phyloP scores from a whole-genome alignment of 2,797 vertebrate genomes.

The Sebastes reedi region DNA sequence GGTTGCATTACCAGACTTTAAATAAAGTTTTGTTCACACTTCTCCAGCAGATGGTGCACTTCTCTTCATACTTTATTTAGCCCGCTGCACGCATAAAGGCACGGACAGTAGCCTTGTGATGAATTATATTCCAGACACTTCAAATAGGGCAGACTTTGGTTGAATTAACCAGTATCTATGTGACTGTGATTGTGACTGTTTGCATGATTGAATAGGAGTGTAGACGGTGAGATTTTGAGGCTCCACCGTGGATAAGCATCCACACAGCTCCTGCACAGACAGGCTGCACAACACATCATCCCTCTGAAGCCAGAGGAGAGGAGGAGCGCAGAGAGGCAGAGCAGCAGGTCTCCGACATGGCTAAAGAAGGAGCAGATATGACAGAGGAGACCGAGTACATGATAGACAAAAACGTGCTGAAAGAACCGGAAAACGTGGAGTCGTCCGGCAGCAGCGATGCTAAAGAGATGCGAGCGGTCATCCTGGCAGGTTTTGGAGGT shows the following conservation, averaged over 20 bases:
- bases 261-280: constrained; percentile 16
- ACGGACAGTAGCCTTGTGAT: fast-evolving
- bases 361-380: constrained; percentile 90
- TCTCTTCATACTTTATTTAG: neutral
- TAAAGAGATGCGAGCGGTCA: constrained; percentile 95
- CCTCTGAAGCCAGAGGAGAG: constrained; percentile 33
- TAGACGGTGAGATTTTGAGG: neutral
- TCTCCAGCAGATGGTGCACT: constrained; percentile 62
- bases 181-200: too few relatives aligned
- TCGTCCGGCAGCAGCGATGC: constrained; percentile 75
- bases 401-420: constrained; percentile 86
- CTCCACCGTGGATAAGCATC: constrained; percentile 10
- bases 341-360: constrained; percentile 82
- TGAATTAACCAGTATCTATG: neutral
- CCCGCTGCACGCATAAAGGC: neutral
- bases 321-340: constrained; percentile 42
- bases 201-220: neutral
- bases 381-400: constrained; percentile 95
- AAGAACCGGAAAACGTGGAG: constrained; percentile 77
- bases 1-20: neutral
- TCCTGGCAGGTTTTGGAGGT: constrained; percentile 92
- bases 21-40: neutral
- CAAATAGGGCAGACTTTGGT: neutral
- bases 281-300: constrained; percentile 58
- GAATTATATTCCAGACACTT: neutral